A percentile compares a stretch with the other conserved stretches of the same genome.
phyloP scores from a whole-genome alignment of 2,797 vertebrate species.

The Myripristis jacobus region DNA sequence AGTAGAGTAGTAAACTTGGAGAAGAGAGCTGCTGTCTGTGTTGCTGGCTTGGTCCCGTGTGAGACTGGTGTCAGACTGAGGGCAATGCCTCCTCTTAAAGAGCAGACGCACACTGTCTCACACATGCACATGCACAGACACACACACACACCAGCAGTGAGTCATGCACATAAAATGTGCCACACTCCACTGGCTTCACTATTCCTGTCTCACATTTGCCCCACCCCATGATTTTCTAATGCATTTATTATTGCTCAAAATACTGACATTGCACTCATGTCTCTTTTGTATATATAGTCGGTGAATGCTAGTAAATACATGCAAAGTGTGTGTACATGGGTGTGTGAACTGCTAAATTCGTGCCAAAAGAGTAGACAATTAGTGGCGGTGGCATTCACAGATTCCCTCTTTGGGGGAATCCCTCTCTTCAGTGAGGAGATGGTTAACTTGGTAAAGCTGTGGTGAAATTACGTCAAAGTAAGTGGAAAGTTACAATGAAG shows the following conservation, averaged over 20 bases:
- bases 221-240: background rate
- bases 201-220: background rate
- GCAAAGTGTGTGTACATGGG: background rate
- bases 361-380: background rate
- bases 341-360: background rate
- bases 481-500: slow-evolving; percentile 42
- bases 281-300: background rate
- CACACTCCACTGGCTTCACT: slow-evolving; percentile 12
- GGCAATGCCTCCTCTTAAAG: slow-evolving; percentile 62
- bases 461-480: background rate
- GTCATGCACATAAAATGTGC: slow-evolving; percentile 52
- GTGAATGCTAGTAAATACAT: background rate
- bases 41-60: slow-evolving; percentile 9
- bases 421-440: slow-evolving; percentile 6
- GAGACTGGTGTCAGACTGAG: slow-evolving; percentile 32
- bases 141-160: slow-evolving; percentile 30
- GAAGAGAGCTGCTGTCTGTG: slow-evolving; percentile 28
- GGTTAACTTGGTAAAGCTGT: background rate
- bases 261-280: background rate
- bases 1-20: too few species aligned
- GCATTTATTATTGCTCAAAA: background rate
- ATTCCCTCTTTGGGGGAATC: background rate
- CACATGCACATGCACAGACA: background rate
- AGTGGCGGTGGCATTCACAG: background rate
- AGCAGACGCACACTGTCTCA: background rate